Evolutionary conservation across 2,888 invertebrate species (phyloP).

Genomic region (Ceriagrion tenellum): DNA sequence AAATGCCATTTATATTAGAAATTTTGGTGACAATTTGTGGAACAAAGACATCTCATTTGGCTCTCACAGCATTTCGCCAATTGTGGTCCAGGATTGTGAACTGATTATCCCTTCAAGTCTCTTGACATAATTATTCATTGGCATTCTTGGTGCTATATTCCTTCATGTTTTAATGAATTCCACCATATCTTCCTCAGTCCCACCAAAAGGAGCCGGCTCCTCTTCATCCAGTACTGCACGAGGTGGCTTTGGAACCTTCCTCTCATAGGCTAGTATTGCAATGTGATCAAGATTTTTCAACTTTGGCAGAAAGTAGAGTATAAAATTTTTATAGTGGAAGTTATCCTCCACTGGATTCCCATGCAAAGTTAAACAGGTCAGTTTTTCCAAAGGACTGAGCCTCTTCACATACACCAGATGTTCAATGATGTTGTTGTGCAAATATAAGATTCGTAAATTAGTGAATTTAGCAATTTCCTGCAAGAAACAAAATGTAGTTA

Average conservation of each 20-base stretch:
- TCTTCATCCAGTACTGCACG: slow-evolving; percentile 33
- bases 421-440: slow-evolving; percentile 43
- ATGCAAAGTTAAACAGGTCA: slow-evolving; percentile 16
- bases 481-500: background rate
- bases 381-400: slow-evolving; percentile 29
- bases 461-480: slow-evolving; percentile 36
- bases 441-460: slow-evolving; percentile 39
- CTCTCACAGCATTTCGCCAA: no score
- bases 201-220: background rate
- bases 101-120: no score
- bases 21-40: no score
- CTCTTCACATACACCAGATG: slow-evolving; percentile 49
- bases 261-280: background rate
- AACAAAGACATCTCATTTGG: no score
- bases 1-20: no score
- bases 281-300: slow-evolving; percentile 30
- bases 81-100: no score
- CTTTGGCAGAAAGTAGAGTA: slow-evolving; percentile 32
- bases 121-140: no score
- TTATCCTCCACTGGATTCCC: slow-evolving; percentile 49
- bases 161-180: background rate
- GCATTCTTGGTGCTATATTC: no score
- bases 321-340: slow-evolving; percentile 44
- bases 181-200: slow-evolving; percentile 37
- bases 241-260: slow-evolving; percentile 37